Conservation (phyloP, 2,888 invertebrate species). For the Argyresthia albistria region DNA sequence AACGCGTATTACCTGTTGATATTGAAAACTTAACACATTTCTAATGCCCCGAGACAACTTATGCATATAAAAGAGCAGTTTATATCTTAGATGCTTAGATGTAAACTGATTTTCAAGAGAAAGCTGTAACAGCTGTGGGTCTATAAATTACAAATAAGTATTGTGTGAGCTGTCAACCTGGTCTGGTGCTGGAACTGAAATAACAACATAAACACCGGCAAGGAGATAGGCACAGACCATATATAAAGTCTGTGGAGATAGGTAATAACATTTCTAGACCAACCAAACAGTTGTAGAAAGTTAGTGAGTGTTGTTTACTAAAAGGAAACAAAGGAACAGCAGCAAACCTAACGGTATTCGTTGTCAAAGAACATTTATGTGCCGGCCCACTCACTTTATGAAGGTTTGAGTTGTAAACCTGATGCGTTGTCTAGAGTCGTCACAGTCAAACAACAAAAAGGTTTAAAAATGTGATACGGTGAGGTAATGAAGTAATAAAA, state of each 20-base stretch:
- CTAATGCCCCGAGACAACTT: too few relatives aligned
- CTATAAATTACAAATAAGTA: not conserved
- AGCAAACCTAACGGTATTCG: slow-evolving; percentile 2
- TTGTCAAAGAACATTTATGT: not conserved
- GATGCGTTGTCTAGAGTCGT: too few relatives aligned
- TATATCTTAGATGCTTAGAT: not conserved
- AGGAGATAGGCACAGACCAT: too few relatives aligned
- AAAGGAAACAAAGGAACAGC: slow-evolving; percentile 2
- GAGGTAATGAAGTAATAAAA: too few relatives aligned
- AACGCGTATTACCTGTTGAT: too few relatives aligned
- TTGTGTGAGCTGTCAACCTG: not conserved
- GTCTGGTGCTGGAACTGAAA: not conserved
- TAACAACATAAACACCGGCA: not conserved
- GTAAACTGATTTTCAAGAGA: not conserved
- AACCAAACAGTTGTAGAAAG: not conserved
- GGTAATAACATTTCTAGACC: not conserved
- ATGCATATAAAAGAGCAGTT: too few relatives aligned
- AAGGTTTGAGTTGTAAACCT: too few relatives aligned
- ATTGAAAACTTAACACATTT: too few relatives aligned
- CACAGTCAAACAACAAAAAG: too few relatives aligned
- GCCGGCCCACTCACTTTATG: not conserved
- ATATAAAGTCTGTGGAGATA: too few relatives aligned
- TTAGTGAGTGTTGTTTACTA: not conserved
- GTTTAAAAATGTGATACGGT: too few relatives aligned
- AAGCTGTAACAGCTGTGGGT: not conserved